These are phyloP conservation scores for Oligia fasciuncula DNA, from an alignment of 2,888 invertebrate species.

Conservation along the genomic window DNA sequence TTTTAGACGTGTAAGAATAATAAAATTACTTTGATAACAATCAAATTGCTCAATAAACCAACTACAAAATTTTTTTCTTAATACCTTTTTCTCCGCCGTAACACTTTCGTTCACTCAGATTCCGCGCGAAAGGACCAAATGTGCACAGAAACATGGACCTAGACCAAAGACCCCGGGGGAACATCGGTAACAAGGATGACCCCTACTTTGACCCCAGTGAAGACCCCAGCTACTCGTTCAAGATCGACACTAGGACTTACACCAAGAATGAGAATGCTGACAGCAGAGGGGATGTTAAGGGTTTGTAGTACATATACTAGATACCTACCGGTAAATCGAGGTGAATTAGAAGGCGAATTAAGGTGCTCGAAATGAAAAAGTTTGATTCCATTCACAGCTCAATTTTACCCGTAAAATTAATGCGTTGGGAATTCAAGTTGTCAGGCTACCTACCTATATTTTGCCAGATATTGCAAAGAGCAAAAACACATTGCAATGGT, in stretches of 20 bases:
- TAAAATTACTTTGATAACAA: background rate
- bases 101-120: conserved; percentile 79
- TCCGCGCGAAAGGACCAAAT: conserved; percentile 94
- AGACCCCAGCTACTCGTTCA: conserved; percentile 93
- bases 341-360: too few relatives aligned
- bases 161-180: conserved; percentile 91
- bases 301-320: conserved; percentile 70
- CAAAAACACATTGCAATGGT: background rate
- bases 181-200: conserved; percentile 92
- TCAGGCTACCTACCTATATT: too few relatives aligned
- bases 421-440: too few relatives aligned
- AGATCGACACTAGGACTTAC: conserved; percentile 92
- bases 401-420: too few relatives aligned
- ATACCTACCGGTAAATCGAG: background rate
- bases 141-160: conserved; percentile 93
- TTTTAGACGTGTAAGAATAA: background rate
- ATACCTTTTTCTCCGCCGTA: background rate
- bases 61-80: background rate
- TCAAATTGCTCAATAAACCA: background rate
- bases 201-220: conserved; percentile 94
- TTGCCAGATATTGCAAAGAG: background rate
- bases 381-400: too few relatives aligned
- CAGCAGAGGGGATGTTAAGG: conserved; percentile 91
- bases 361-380: too few relatives aligned
- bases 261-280: conserved; percentile 92